Evolutionary conservation across 2,888 invertebrate species (phyloP), one percentile per base, ranked within the genome.

Genomic region (Pristionchus japonicus): DNA sequence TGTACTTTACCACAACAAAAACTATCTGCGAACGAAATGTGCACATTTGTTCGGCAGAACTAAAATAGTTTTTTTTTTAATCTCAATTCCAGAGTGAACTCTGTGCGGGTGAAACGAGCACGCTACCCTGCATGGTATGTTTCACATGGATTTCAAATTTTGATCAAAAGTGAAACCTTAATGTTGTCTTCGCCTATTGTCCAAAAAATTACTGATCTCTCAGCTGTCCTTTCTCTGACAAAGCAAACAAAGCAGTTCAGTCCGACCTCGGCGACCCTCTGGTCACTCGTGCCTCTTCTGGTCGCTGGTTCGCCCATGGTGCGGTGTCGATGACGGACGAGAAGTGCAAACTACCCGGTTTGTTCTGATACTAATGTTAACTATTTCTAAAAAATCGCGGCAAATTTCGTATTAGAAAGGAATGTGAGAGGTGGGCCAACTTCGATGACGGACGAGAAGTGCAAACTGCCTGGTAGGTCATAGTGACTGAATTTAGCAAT

Each of bases 291-390:
- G 23, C 77, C 23, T 11, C 67, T 13, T 77, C 77, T 23, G 77
- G 77, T 6, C 4, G 43, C 4, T 77, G 77, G 77, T 77, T 77
- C 27, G 40, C 37, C 7, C 77, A 77, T 15, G 77, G 77, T 0
- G 15, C 77, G 0, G 77, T 77, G 43, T 31, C 77, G 23, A 43
- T 77, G 4, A 77, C 77, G 13, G 70, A 70, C 17, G 70, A 70
- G 37, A 70, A 77, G 77, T 77, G 77, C 77, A 77, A 77, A 27
- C n/a, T 77, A n/a, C 77, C 77, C 1, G 77, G 77, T 77, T 3
- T 40, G 13, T 47, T 1, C 1, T n/a, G 23, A n/a, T n/a, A n/a
- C n/a, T n/a, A n/a, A n/a, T n/a, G n/a, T 49, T 7, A 23, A 23
- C 61, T 23, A 23, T 61, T 61, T 9, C 9, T 17, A n/a, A n/a